Conservation (phyloP, 2,113 vertebrate species). For the Narcine bancroftii region DNA sequence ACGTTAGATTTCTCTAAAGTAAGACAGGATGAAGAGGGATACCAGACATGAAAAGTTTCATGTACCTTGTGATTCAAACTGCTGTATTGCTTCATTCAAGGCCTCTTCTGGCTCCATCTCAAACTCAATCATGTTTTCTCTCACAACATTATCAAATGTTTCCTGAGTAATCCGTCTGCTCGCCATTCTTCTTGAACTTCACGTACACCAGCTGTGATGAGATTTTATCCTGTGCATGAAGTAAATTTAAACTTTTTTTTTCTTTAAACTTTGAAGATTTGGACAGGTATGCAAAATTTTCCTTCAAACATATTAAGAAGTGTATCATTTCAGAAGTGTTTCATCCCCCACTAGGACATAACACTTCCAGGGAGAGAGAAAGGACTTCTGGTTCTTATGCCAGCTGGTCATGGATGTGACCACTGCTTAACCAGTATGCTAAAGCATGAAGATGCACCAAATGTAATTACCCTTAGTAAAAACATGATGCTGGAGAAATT, state of each 20-base stretch:
- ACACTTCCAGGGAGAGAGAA: too few relatives aligned
- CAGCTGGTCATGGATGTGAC: too few relatives aligned
- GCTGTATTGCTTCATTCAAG: slow-evolving; percentile 72
- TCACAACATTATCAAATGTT: slow-evolving; percentile 80
- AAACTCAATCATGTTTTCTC: slow-evolving; percentile 82
- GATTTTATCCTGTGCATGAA: not conserved
- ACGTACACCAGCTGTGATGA: not conserved
- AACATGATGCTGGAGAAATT: too few relatives aligned
- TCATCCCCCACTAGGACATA: not conserved
- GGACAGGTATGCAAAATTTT: not conserved
- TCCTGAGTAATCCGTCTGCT: slow-evolving; percentile 77
- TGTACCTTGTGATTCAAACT: slow-evolving; percentile 88
- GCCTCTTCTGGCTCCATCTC: slow-evolving; percentile 80
- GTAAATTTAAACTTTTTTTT: not conserved
- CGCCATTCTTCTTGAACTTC: slow-evolving; percentile 57
- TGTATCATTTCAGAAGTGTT: not conserved
- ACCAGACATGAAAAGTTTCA: not conserved
- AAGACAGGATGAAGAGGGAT: not conserved
- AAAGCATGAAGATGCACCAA: too few relatives aligned
- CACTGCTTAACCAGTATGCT: too few relatives aligned
- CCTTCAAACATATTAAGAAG: not conserved
- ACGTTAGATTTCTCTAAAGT: too few relatives aligned
- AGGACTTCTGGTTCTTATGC: too few relatives aligned
- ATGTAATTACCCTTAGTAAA: too few relatives aligned
- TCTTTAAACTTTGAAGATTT: not conserved